phyloP scores from a whole-genome alignment of 2,888 invertebrate species.

The Anagyrus pseudococci region DNA sequence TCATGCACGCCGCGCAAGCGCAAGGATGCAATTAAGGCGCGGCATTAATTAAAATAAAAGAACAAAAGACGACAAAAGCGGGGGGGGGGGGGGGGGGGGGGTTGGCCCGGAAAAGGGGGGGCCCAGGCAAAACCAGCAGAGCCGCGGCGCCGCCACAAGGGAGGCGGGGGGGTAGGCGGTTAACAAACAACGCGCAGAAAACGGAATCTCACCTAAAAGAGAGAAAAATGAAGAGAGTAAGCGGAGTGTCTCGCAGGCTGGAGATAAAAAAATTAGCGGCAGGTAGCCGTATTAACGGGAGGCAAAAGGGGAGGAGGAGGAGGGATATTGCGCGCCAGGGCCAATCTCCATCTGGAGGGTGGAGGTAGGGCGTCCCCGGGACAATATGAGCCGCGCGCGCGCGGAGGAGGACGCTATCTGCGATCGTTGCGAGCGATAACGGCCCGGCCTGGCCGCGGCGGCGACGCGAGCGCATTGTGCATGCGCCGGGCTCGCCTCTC shows the following conservation, averaged over 20 bases:
- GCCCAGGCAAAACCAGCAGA: too few relatives aligned
- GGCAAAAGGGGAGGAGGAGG: too few relatives aligned
- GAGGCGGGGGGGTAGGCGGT: too few relatives aligned
- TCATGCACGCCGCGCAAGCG: conserved; percentile 1
- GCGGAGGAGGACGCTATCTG: conserved; percentile 53
- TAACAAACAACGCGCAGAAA: conserved; percentile 4
- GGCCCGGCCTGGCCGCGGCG: conserved; percentile 35
- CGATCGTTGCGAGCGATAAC: conserved; percentile 57
- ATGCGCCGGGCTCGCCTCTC: conserved; percentile 45
- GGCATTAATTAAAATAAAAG: conserved; percentile 33
- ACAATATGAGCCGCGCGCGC: conserved; percentile 55
- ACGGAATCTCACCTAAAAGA: conserved; percentile 31
- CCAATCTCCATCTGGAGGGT: conserved; percentile 32
- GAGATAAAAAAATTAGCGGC: conserved; percentile 19
- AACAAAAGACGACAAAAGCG: too few relatives aligned
- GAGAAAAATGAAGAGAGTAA: conserved; percentile 14
- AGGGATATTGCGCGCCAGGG: conserved; percentile 37
- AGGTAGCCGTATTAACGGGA: conserved; percentile 31
- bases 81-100: too few relatives aligned
- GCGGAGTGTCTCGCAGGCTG: not conserved
- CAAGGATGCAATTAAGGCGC: conserved; percentile 32
- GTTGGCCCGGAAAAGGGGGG: too few relatives aligned
- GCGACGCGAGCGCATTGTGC: conserved; percentile 44
- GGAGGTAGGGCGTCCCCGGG: conserved; percentile 37
- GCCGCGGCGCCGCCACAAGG: too few relatives aligned